phyloP scores from a whole-genome alignment of 2,797 vertebrate species.

The Macropodus opercularis region DNA sequence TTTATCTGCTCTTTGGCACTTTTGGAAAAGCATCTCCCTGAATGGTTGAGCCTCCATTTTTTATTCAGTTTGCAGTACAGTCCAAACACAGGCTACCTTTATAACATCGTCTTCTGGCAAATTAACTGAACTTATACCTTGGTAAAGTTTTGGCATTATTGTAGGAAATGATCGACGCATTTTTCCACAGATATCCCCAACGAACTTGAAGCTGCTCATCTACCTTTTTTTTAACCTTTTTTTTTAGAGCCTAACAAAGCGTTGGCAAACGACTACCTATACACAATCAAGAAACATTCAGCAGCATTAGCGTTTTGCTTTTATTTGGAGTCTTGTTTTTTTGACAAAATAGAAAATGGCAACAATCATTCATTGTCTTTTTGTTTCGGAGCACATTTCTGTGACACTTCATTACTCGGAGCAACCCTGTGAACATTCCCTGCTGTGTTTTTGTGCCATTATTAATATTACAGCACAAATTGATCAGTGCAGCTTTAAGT shows the following conservation, averaged over 20 bases:
- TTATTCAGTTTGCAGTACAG: background rate
- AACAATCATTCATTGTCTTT: too few relatives aligned
- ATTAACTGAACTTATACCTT: background rate
- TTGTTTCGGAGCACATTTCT: too few relatives aligned
- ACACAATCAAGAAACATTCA: too few relatives aligned
- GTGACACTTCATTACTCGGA: too few relatives aligned
- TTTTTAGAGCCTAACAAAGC: too few relatives aligned
- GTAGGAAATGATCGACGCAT: too few relatives aligned
- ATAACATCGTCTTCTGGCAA: background rate
- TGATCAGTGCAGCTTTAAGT: background rate
- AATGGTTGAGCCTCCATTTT: slow-evolving; percentile 1
- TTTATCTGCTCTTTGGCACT: slow-evolving; percentile 24
- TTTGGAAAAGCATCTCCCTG: background rate
- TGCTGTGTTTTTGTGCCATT: background rate
- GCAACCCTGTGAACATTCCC: background rate
- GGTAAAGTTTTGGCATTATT: too few relatives aligned
- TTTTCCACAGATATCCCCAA: background rate
- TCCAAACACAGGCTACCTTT: background rate
- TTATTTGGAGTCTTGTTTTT: too few relatives aligned
- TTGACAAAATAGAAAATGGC: too few relatives aligned
- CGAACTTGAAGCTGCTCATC: background rate
- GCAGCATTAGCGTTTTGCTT: too few relatives aligned
- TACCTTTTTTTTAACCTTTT: too few relatives aligned
- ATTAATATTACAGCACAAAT: background rate
- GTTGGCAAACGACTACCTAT: too few relatives aligned